Evolutionary conservation across 92 coral and sea anemone genomes (phyloP).

Genomic region (Pocillopora meandrina): DNA sequence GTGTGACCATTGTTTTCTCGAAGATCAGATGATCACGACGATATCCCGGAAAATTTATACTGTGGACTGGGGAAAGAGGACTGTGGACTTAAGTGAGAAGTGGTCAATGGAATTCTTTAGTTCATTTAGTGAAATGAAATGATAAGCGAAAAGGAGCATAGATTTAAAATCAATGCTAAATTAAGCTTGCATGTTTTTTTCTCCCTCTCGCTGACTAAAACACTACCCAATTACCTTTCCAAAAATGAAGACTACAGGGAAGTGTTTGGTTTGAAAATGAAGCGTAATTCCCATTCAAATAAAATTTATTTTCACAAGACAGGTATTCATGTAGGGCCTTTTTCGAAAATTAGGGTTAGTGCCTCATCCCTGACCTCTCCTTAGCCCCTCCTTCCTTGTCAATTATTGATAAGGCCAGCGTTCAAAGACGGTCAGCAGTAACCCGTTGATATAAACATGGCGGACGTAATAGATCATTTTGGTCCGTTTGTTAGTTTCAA

Average conservation of each 20-base stretch:
- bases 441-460: slow-evolving; percentile 53
- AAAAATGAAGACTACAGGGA: no score
- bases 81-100: background rate
- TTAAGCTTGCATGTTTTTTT: no score
- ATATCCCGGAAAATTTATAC: background rate
- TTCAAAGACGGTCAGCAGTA: slow-evolving; percentile 45
- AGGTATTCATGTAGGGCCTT: no score
- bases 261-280: no score
- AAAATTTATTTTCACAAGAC: no score
- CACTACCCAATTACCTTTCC: no score
- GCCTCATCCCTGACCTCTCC: background rate
- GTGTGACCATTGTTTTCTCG: background rate
- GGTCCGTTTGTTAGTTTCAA: slow-evolving; percentile 74
- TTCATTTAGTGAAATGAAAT: no score
- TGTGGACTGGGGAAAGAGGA: background rate
- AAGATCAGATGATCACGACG: background rate
- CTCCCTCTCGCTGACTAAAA: no score
- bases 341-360: no score
- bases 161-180: no score
- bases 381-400: slow-evolving; percentile 10
- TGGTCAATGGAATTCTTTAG: background rate
- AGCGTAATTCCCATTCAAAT: no score
- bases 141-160: no score
- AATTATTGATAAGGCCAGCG: background rate
- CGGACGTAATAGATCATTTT: slow-evolving; percentile 70